These are phyloP conservation scores for Sebastes nivosus DNA, from an alignment of 2,797 vertebrate species.

Conservation along the genomic window DNA sequence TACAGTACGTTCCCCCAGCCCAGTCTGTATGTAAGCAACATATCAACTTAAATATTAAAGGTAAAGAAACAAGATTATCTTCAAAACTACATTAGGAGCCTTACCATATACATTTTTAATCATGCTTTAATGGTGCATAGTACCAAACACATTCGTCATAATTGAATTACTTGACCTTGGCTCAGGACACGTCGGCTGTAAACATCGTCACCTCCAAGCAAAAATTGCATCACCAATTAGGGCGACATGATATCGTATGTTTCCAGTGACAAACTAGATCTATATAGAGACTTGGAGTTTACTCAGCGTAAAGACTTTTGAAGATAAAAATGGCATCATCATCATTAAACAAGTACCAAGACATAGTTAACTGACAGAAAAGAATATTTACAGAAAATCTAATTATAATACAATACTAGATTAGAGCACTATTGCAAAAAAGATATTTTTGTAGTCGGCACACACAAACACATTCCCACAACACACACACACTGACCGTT, in stretches of 20 bases:
- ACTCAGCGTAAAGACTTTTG: not conserved
- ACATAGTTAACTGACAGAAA: not conserved
- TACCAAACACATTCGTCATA: not conserved
- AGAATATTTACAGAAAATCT: not conserved
- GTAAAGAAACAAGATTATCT: not conserved
- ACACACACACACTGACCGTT: not conserved
- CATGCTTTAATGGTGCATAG: not conserved
- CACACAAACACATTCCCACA: not conserved
- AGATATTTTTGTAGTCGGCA: not conserved
- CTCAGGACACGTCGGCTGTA: not conserved
- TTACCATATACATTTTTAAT: not conserved
- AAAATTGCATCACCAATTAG: not conserved
- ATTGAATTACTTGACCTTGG: not conserved
- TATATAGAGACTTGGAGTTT: not conserved
- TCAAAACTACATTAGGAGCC: not conserved
- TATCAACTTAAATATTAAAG: not conserved
- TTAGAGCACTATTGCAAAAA: not conserved
- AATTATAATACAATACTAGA: not conserved
- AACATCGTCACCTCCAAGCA: not conserved
- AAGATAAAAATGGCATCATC: not conserved
- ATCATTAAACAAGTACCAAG: not conserved
- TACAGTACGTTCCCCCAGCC: no score
- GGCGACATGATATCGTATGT: not conserved
- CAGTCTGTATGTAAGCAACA: not conserved
- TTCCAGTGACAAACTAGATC: not conserved